Conservation (phyloP, 1,140 invertebrate species). For the Scaptomyza pallida region DNA sequence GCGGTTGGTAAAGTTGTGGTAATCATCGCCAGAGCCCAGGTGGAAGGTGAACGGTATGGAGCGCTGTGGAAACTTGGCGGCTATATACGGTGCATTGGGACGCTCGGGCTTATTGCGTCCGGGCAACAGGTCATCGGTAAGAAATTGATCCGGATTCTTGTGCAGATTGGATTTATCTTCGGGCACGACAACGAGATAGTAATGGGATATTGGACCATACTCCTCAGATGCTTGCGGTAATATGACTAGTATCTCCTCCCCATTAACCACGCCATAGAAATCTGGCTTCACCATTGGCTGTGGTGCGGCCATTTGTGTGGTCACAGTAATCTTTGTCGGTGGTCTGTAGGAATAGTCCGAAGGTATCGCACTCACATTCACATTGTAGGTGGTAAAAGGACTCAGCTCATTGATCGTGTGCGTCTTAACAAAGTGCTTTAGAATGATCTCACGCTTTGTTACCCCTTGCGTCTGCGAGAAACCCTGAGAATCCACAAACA, state of each 20-base stretch:
- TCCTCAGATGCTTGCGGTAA: conserved; percentile 98
- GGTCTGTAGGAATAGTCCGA: conserved; percentile 93
- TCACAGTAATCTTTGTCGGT: conserved; percentile 96
- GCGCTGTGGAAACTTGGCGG: conserved; percentile 95
- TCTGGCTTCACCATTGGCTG: conserved; percentile 98
- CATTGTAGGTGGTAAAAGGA: conserved; percentile 97
- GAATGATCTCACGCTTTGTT: conserved; percentile 88
- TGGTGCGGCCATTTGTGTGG: conserved; percentile 97
- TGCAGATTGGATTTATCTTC: conserved; percentile 91
- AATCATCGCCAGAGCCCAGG: conserved; percentile 93
- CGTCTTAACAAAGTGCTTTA: conserved; percentile 88
- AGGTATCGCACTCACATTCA: conserved; percentile 96
- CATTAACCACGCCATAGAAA: conserved; percentile 94
- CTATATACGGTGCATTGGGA: conserved; percentile 93
- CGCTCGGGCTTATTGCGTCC: conserved; percentile 88
- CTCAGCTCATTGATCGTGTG: conserved; percentile 94
- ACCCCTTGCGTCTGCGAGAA: conserved; percentile 94
- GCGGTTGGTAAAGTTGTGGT: conserved; percentile 95
- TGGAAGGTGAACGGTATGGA: conserved; percentile 96
- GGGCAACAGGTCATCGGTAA: conserved; percentile 92
- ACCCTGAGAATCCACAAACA: conserved; percentile 96
- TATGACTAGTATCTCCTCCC: conserved; percentile 95
- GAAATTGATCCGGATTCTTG: conserved; percentile 95
- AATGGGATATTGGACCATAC: conserved; percentile 99
- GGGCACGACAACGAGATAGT: conserved; percentile 97